Conservation (phyloP, 92 coral and sea anemone species). For the Plumapathes pennacea region DNA sequence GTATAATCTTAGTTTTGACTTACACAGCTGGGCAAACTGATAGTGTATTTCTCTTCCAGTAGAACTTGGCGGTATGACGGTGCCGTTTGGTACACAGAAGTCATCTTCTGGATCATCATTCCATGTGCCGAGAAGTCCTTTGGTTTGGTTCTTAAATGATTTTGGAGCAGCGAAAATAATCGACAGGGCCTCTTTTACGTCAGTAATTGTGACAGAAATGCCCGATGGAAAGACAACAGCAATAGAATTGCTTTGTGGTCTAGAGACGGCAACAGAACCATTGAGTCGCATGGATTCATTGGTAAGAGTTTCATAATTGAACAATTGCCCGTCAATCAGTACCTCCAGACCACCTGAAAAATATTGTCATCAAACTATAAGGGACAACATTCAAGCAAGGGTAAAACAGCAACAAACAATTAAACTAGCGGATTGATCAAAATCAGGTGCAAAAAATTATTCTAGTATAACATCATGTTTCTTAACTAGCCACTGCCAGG, state of each 20-base stretch:
- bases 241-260: slow-evolving; percentile 29
- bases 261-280: slow-evolving; percentile 31
- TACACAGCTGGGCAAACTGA: slow-evolving; percentile 1
- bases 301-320: slow-evolving; percentile 11
- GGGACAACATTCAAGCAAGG: neutral
- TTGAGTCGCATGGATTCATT: slow-evolving; percentile 8
- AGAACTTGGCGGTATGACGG: slow-evolving; percentile 1
- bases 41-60: slow-evolving; percentile 8
- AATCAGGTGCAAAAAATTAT: no score
- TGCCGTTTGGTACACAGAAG: slow-evolving; percentile 12
- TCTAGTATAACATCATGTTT: no score
- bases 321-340: slow-evolving; percentile 24
- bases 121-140: slow-evolving; percentile 39
- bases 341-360: slow-evolving; percentile 11
- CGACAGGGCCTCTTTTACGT: slow-evolving; percentile 4
- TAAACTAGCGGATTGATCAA: no score
- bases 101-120: slow-evolving; percentile 29
- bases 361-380: neutral
- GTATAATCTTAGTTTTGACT: no score
- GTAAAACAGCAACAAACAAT: neutral
- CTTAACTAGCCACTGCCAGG: no score
- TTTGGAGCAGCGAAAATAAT: slow-evolving; percentile 22
- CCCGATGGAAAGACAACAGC: slow-evolving; percentile 7
- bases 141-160: slow-evolving; percentile 10
- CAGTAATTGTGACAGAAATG: neutral